Evolutionary conservation across 2,888 invertebrate genomes (phyloP), one percentile per base, ranked within the genome.

Genomic region (Drosophila mimetica): DNA sequence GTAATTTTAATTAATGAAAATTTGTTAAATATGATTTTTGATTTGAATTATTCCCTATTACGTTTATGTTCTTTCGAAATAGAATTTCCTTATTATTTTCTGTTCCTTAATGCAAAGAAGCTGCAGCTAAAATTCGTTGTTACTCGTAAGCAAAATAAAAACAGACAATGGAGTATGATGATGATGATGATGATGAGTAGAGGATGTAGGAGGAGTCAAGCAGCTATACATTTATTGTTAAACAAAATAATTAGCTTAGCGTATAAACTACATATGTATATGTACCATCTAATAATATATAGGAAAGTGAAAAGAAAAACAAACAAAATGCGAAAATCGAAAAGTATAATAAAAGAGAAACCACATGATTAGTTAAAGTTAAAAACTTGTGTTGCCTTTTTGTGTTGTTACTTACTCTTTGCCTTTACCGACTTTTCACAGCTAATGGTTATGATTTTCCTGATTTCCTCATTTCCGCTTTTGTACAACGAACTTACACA

Each of bases 201-300:
- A 36, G 20, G 57, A 41, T 4, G 50, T 25, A 7, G 25, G 14
- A n/a, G 54, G 50, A 79, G 84, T 76, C 74, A 65, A 74, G 74
- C 77, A 85, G 79, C 85, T 85, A 85, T 73, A 82, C 82, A 79
- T 71, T 85, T 80, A 84, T 84, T 86, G 84, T 84, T 84, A 86
- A 84, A 84, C 71, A 86, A 78, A 74, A 80, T 76, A 86, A 63
- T 79, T 82, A 82, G 81, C 81, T 75, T 82, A 82, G 85, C 85
- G 61, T 77, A 75, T 84, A 82, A 81, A 74, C 75, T 84, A 84
- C 84, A 71, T 74, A 73, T 83, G 73, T 78, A 80, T 75, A 84
- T 78, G 76, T 83, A 79, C 67, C 72, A 78, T 72, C 73, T 75
- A 84, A 73, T 71, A 72, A 71, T 71, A 72, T 65, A 70, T 82